Base-by-base conservation (phyloP, 2,113 vertebrate genomes). In the Pipa parva region DNA sequence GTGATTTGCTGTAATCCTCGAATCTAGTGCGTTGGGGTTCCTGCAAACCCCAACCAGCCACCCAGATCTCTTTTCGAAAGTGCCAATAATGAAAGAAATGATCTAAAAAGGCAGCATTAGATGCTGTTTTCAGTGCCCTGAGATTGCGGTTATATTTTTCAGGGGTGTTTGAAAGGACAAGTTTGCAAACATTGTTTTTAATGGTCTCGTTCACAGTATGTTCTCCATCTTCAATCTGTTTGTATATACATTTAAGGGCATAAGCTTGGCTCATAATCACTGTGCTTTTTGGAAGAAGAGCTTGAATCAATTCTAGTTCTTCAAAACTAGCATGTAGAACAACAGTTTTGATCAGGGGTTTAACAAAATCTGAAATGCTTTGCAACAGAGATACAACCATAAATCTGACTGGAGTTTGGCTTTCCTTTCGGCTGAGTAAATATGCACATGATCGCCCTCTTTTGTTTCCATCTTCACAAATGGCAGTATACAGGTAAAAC, bases 51-150 rank as follows among this genome's bases (percentile, higher is more conserved):
- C 71, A 72, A 29, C 73, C 72, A 31, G 67, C 73, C 0, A 54
- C 71, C 73, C 71, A 75, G 17, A 42, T 55, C 7, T 56, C 63
- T 28, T 63, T 74, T 59, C 63, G 59, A 9, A 56, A 54, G 25
- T 75, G 73, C 73, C 73, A 75, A 17, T 29, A 17, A 54, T 75
- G 56, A 37, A 72, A 17, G 37, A 68, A 72, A 55, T 63, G 63
- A 33, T 63, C 54, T 18, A 72, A 31, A n/a, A 75, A 72, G 4
- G 63, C 20, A 0, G 63, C 25, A 1, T 60, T 59, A 1, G 70
- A 63, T 4, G 31, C 60, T 1, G 63, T 63, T 37, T 72, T 48
- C 24, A 75, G 46, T 24, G 51, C 46, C 1, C 62, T 72, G 27
- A 72, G 54, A 31, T 72, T 63, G 59, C 60, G 64, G 59, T 49